These are phyloP conservation scores for Pluvialis apricaria DNA, from an alignment of 2,113 vertebrate genomes.

Conservation along the genomic window DNA sequence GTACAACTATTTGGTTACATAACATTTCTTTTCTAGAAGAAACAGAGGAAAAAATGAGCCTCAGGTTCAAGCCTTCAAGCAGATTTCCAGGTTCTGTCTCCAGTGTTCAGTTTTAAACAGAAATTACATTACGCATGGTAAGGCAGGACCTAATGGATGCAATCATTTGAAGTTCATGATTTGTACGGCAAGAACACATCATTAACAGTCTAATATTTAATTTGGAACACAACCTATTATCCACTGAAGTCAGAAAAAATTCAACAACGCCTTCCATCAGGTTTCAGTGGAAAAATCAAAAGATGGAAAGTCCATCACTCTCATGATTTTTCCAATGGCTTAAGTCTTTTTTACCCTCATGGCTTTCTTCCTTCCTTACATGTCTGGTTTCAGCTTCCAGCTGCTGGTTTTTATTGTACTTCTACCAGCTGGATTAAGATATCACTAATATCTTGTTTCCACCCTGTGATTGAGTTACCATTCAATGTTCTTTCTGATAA, in stretches of 20 bases:
- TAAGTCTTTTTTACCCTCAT: background rate
- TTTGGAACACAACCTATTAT: background rate
- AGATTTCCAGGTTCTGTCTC: background rate
- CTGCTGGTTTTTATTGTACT: background rate
- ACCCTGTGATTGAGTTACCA: background rate
- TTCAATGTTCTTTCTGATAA: background rate
- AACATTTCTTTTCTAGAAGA: background rate
- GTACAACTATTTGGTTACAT: background rate
- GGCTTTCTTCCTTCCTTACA: background rate
- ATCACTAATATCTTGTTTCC: background rate
- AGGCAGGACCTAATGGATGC: accelerated
- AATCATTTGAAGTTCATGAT: background rate
- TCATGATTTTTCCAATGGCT: background rate
- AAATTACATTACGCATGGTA: background rate
- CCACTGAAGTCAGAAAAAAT: background rate
- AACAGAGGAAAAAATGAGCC: background rate
- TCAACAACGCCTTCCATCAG: background rate
- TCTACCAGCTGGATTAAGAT: background rate
- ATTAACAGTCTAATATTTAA: background rate
- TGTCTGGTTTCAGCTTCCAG: background rate
- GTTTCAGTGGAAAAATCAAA: background rate
- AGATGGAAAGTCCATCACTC: background rate
- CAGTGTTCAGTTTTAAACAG: background rate
- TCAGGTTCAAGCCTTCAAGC: background rate
- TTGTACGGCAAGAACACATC: background rate